phyloP scores from a whole-genome alignment of 2,888 invertebrate species.

The Gerris lacustris region DNA sequence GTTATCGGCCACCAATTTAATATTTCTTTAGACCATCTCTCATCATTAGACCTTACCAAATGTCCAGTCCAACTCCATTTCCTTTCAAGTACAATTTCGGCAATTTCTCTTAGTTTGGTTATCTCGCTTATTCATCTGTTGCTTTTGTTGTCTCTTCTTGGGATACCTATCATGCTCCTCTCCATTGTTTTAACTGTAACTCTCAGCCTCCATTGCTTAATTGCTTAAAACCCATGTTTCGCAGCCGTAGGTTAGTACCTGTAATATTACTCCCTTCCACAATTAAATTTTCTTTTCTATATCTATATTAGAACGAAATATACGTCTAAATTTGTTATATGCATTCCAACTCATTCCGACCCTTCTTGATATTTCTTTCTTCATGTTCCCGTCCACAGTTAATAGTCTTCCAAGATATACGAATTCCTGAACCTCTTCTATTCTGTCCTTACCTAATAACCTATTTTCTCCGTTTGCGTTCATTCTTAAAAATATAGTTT shows the following conservation, averaged over 20 bases:
- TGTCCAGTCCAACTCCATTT: no score
- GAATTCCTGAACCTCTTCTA: no score
- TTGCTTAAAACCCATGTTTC: background rate
- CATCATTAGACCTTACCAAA: no score
- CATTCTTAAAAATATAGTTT: no score
- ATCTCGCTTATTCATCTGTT: background rate
- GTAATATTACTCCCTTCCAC: background rate
- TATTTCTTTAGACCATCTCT: no score
- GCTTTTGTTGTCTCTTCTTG: background rate
- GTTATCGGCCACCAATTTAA: no score
- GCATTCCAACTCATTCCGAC: conserved; percentile 1
- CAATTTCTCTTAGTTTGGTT: no score
- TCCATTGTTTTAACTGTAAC: background rate
- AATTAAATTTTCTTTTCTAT: conserved; percentile 2
- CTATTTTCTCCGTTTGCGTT: no score
- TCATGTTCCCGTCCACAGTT: no score
- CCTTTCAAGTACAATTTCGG: no score
- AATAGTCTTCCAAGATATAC: no score
- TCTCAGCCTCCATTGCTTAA: background rate
- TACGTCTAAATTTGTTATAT: conserved; percentile 10
- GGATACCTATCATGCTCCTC: background rate
- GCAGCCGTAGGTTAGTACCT: background rate
- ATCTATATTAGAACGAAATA: background rate
- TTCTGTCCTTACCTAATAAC: no score
- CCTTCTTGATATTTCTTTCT: background rate